Conservation (phyloP, 2,797 vertebrate genomes). For the Clarias pachynema region DNA sequence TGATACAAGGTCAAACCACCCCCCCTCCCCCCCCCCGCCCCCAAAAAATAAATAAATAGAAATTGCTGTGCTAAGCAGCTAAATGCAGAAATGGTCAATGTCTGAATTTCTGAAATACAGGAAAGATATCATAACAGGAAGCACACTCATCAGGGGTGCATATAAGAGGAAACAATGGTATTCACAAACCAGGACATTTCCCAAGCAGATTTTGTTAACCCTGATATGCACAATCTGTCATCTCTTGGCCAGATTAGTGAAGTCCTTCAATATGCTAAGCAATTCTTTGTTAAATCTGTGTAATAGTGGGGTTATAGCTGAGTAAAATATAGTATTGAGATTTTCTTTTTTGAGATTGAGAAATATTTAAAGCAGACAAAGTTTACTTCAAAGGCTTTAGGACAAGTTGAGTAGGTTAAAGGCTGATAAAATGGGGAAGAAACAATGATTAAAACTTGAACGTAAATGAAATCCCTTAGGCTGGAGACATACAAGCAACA, state of each 20-base stretch:
- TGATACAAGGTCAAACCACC: neutral
- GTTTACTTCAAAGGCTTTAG: neutral
- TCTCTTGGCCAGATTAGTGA: neutral
- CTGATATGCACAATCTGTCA: neutral
- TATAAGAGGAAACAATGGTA: conserved; percentile 10
- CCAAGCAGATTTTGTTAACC: neutral
- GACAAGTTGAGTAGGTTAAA: neutral
- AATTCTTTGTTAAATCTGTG: neutral
- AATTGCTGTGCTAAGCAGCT: conserved; percentile 6
- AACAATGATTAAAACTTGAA: conserved; percentile 3
- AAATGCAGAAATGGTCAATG: neutral
- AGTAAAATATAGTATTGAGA: neutral
- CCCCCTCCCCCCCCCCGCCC: neutral
- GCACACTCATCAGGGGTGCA: conserved; percentile 5
- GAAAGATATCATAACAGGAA: conserved; percentile 19
- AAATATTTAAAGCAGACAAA: neutral
- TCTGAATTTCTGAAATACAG: conserved; percentile 1
- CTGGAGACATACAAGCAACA: conserved; percentile 31
- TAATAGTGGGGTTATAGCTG: neutral
- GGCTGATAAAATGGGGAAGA: neutral
- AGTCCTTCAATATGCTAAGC: neutral
- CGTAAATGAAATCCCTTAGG: conserved; percentile 22
- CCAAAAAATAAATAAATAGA: neutral
- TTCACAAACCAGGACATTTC: conserved; percentile 5
- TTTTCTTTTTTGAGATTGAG: too few relatives aligned